Evolutionary conservation across 1,140 invertebrate species (phyloP).

Genomic region (Pogonomyrmex barbatus): DNA sequence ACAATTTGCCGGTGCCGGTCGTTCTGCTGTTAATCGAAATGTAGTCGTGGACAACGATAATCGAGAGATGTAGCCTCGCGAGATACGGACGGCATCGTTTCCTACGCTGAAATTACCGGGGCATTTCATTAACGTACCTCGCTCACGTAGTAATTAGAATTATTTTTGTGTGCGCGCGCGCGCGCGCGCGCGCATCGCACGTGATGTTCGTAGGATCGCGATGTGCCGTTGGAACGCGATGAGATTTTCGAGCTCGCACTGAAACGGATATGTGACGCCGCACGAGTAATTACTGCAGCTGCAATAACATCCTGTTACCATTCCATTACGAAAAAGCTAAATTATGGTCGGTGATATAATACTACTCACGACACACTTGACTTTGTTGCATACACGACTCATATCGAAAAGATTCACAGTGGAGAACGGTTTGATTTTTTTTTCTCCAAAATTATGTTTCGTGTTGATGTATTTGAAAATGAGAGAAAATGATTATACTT

Average conservation of each 20-base stretch:
- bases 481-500: not conserved
- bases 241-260: slow-evolving; percentile 48
- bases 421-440: not conserved
- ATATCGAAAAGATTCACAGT: not conserved
- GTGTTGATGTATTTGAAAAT: not conserved
- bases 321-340: slow-evolving; percentile 15
- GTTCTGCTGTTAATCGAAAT: slow-evolving; percentile 71
- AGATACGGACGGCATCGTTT: not conserved
- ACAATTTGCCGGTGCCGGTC: slow-evolving; percentile 73
- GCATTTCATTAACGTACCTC: slow-evolving; percentile 52
- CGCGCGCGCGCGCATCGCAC: not conserved
- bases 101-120: slow-evolving; percentile 35
- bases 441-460: not conserved
- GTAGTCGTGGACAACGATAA: slow-evolving; percentile 63
- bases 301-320: slow-evolving; percentile 23
- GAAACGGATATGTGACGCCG: slow-evolving; percentile 34
- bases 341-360: slow-evolving; percentile 49
- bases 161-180: slow-evolving; percentile 26
- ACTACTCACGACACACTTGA: not conserved
- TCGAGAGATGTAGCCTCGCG: slow-evolving; percentile 24
- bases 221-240: slow-evolving; percentile 13
- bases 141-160: slow-evolving; percentile 41
- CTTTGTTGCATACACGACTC: not conserved
- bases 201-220: slow-evolving; percentile 1
- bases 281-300: slow-evolving; percentile 33